Evolutionary conservation across 2,797 vertebrate genomes (phyloP), one percentile per base, ranked within the genome.

Genomic region (Bovichtus diacanthus): DNA sequence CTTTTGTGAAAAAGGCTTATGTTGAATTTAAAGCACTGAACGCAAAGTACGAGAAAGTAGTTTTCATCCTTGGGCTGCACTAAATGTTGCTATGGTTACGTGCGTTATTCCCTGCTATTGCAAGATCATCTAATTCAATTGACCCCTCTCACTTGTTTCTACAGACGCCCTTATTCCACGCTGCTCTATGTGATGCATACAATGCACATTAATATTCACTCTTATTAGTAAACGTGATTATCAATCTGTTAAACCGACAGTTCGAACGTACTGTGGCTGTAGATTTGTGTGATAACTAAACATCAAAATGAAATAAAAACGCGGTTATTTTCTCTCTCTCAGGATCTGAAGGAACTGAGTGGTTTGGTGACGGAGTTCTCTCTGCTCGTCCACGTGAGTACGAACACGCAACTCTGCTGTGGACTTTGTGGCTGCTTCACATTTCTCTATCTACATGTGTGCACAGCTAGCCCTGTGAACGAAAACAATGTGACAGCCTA

Each of bases 311-410:
- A 56, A 67, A 67, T 71, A 13, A n/a, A n/a, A 47, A 70, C 21
- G 5, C 0, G 6, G 19, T 44, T 1, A 6, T 62, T 16, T 38
- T 25, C 83, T 43, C 86, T 38, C 89, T 69, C 46, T 74, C 78
- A 99, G 98, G 96, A 97, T 62, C 95, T 99, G 90, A 94, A 96
- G 92, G 95, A 96, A 87, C 95, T 99, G 84, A 95, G 92, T 73
- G 93, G 96, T 63, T 85, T 99, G 93, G 96, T 99, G 89, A 97
- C 95, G 8, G 97, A 98, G 73, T 98, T 99, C 90, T 96, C 96
- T 49, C 61, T 96, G 66, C 90, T 97, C 29, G 97, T 99, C 79
- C 95, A 94, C 34, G 98, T 99, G 93, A 98, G 98, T 99, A 95
- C 85, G 23, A 80, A 70, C 70, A 3, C 38, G 56, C 21, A 6